These are phyloP conservation scores for Anguilla japonica DNA, from an alignment of 2,113 vertebrate genomes.

Conservation along the genomic window DNA sequence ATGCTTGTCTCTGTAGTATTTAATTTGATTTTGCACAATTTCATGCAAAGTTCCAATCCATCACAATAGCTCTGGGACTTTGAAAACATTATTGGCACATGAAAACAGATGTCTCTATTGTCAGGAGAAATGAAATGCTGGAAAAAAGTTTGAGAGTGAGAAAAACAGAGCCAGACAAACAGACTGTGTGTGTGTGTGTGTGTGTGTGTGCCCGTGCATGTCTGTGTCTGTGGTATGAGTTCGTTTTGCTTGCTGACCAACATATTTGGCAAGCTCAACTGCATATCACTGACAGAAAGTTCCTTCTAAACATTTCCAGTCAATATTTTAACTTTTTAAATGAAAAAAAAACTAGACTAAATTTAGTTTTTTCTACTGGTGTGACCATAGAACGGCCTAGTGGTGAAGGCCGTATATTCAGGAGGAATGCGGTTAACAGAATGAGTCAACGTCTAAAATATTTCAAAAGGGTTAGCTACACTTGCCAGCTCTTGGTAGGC, in stretches of 20 bases:
- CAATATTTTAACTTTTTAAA: neutral
- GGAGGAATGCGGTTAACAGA: slow-evolving; percentile 53
- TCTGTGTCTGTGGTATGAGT: neutral
- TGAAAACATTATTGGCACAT: neutral
- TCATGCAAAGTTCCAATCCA: neutral
- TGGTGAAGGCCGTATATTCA: slow-evolving; percentile 25
- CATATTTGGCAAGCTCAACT: neutral
- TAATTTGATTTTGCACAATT: neutral
- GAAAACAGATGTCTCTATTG: neutral
- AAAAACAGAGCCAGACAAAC: neutral
- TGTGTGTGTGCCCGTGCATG: neutral
- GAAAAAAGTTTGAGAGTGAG: neutral
- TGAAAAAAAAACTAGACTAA: neutral
- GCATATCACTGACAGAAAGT: neutral
- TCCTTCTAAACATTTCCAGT: neutral
- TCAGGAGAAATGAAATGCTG: slow-evolving; percentile 10
- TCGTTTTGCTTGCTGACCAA: neutral
- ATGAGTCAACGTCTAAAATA: slow-evolving; percentile 54
- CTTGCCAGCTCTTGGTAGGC: slow-evolving; percentile 45
- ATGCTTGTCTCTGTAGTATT: neutral
- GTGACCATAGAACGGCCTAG: neutral
- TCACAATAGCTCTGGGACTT: neutral
- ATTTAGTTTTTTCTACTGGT: slow-evolving; percentile 3
- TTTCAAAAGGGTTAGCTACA: slow-evolving; percentile 30
- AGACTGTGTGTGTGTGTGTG: slow-evolving; percentile 11